Conservation (phyloP, 2,797 vertebrate species). For the Arremon brunneinucha region DNA sequence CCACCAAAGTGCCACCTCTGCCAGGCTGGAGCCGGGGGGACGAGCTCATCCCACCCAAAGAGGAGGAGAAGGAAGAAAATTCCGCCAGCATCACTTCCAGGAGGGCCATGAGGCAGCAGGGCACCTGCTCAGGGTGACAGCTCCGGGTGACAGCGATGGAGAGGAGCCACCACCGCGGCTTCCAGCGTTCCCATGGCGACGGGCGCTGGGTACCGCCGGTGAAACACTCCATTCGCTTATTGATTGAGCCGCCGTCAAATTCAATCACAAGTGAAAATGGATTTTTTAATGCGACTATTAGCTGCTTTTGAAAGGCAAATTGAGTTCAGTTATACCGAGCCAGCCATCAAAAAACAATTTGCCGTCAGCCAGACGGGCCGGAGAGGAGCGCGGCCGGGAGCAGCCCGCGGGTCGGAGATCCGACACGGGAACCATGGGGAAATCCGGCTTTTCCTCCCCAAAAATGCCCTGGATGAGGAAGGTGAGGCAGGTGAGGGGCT, state of each 20-base stretch:
- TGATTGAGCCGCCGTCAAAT: slow-evolving; percentile 75
- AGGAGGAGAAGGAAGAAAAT: fast-evolving
- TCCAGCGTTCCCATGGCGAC: slow-evolving; percentile 63
- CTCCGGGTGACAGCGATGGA: not conserved
- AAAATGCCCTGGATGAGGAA: fast-evolving
- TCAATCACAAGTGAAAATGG: slow-evolving; percentile 79
- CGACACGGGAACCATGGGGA: fast-evolving
- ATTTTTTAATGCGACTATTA: slow-evolving; percentile 82
- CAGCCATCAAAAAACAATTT: slow-evolving; percentile 73
- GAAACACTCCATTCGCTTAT: slow-evolving; percentile 58
- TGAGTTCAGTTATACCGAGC: slow-evolving; percentile 71
- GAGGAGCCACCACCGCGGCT: not conserved
- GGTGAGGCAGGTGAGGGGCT: not conserved
- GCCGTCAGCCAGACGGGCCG: slow-evolving; percentile 38
- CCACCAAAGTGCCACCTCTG: not conserved
- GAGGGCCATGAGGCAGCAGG: fast-evolving
- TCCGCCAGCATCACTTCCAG: fast-evolving
- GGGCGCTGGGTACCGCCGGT: not conserved
- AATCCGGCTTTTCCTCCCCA: not conserved
- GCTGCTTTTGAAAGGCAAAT: slow-evolving; percentile 80
- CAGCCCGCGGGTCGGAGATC: fast-evolving
- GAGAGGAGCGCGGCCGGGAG: not conserved
- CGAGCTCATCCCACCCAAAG: fast-evolving
- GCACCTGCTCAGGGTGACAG: fast-evolving
- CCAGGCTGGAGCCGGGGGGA: fast-evolving